A percentile compares a stretch with the other conserved stretches of the same genome.
Evolutionary conservation across 2,888 invertebrate species (phyloP).

Genomic region (Cerceris ruficornis): DNA sequence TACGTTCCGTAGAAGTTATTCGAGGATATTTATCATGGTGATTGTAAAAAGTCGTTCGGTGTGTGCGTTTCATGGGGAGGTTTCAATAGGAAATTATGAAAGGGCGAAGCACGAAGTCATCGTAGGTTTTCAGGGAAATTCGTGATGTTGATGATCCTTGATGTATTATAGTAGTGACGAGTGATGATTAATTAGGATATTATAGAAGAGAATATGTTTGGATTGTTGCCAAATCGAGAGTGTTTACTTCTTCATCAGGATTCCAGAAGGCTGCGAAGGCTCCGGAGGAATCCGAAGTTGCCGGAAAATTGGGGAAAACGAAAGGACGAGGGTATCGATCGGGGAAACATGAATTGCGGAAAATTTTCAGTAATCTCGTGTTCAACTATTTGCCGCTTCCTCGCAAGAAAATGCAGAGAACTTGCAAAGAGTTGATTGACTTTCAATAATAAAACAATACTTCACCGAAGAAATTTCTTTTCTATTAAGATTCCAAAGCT

Average conservation of each 20-base stretch:
- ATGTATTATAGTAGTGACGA: too few species aligned
- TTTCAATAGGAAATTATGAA: constrained; percentile 13
- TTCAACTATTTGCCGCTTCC: constrained; percentile 12
- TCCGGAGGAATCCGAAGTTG: background rate
- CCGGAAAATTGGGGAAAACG: constrained; percentile 49
- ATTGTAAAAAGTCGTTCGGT: background rate
- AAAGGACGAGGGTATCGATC: constrained; percentile 39
- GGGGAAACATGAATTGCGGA: constrained; percentile 46
- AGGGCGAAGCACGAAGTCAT: background rate
- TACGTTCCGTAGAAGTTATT: constrained; percentile 1
- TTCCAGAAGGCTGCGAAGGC: constrained; percentile 26
- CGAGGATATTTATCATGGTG: background rate
- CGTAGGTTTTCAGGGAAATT: background rate
- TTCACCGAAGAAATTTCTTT: too few species aligned
- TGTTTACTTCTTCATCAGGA: constrained; percentile 35
- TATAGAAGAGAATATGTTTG: too few species aligned
- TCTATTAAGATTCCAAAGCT: too few species aligned
- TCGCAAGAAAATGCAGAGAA: background rate
- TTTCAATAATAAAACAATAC: background rate
- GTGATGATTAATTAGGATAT: too few species aligned
- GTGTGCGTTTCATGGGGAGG: background rate
- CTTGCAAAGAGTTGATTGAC: background rate
- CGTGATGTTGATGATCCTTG: too few species aligned
- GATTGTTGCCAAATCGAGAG: too few species aligned
- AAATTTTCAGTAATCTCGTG: constrained; percentile 37